Base-by-base conservation (phyloP, 2,797 vertebrate genomes). In the Martes flavigula region DNA sequence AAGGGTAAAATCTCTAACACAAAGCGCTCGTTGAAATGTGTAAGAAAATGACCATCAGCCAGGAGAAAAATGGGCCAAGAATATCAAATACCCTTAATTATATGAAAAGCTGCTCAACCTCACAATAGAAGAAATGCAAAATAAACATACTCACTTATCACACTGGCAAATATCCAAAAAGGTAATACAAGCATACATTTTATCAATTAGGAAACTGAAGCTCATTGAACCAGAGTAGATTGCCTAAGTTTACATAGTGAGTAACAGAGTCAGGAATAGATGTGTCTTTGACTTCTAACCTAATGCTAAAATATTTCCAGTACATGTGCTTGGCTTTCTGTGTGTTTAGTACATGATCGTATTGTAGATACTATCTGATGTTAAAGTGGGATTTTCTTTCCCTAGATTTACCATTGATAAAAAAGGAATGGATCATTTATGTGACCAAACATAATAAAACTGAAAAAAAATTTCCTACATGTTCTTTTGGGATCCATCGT, bases 91-190 rank as follows among this genome's bases (percentile, higher is more conserved):
- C 4, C 9, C 20, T 87, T 87, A 90, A 48, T 62, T 73, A 43
- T 30, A 25, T 84, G 51, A 78, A 93, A 90, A 90, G 68, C 25
- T 62, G 11, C 27, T 89, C 38, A 72, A 46, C n/a, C 18, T 95
- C 62, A 38, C 46, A 54, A 4, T 40, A 92, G 60, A 62, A 92
- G 68, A 96, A 92, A 91, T 89, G 51, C 11, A 95, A 73, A 95
- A 60, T 86, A 92, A 83, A 73, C 43, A 58, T 62, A 91, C 10
- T 27, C 77, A 58, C 6, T 48, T 93, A 79, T 6, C 21, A 64
- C 15, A 64, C 77, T 64, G 83, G 51, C 83, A 54, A 51, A 96
- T 93, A 78, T 66, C 51, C 87, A 51, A 82, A 87, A 94, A 87
- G n/a, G 21, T 79, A 79, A 92, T 48, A 66, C 32, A 94, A 75